Evolutionary conservation across 2,113 vertebrate genomes (phyloP).

Genomic region (Naja naja): DNA sequence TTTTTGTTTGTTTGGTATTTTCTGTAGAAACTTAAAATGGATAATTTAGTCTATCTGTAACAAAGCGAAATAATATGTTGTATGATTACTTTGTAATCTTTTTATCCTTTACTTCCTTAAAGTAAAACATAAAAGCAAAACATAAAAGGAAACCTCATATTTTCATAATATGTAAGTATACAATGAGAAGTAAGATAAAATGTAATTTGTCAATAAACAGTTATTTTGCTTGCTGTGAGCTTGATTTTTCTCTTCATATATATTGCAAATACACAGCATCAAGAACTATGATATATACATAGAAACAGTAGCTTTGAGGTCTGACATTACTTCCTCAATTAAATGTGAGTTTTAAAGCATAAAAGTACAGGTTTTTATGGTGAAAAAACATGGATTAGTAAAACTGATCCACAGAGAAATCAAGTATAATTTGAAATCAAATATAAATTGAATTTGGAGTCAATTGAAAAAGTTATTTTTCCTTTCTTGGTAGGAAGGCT

Average conservation of each 20-base stretch:
- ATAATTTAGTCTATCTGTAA: neutral
- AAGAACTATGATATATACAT: neutral
- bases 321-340: neutral
- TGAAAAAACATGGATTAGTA: neutral
- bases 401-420: neutral
- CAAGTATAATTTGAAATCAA: neutral
- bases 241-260: neutral
- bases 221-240: neutral
- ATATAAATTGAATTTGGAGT: no score
- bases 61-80: neutral
- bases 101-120: neutral
- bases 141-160: neutral
- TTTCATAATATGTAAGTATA: neutral
- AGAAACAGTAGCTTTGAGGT: neutral
- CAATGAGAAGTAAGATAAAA: neutral
- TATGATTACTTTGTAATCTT: neutral
- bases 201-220: conserved; percentile 7
- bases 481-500: neutral
- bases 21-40: neutral
- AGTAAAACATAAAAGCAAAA: neutral
- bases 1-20: neutral
- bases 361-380: neutral
- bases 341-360: neutral
- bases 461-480: neutral
- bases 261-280: neutral